phyloP scores from a whole-genome alignment of 23 tunicate species.

The Diplosoma virens region DNA sequence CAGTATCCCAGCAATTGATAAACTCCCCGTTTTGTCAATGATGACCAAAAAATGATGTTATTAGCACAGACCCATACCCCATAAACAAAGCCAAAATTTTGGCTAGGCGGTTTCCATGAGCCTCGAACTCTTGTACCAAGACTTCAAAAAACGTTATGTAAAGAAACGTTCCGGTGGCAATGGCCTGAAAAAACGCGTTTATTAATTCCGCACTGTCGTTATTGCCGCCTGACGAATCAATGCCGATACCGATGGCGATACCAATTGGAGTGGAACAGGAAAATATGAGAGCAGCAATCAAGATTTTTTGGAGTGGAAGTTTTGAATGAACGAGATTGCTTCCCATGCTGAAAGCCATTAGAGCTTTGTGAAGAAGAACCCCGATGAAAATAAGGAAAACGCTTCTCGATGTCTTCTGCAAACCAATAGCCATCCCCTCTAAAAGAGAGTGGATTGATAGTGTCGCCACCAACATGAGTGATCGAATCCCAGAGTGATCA shows the following conservation, averaged over 20 bases:
- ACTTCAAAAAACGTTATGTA: slow-evolving; percentile 95
- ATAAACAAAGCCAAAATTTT: slow-evolving; percentile 61
- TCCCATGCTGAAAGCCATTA: slow-evolving; percentile 96
- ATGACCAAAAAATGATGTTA: slow-evolving; percentile 51
- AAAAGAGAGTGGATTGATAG: slow-evolving; percentile 71
- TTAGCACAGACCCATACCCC: slow-evolving; percentile 64
- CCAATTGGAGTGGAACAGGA: slow-evolving; percentile 71
- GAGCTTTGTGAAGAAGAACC: slow-evolving; percentile 86
- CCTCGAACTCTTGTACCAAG: slow-evolving; percentile 70
- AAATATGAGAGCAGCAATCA: slow-evolving; percentile 60
- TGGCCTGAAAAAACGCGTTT: slow-evolving; percentile 70
- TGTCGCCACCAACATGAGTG: slow-evolving; percentile 69
- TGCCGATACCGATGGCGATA: slow-evolving; percentile 58
- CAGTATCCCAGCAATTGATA: too few relatives aligned
- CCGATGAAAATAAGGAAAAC: slow-evolving; percentile 78
- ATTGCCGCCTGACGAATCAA: slow-evolving; percentile 44
- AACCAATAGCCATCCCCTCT: slow-evolving; percentile 89
- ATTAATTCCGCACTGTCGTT: slow-evolving; percentile 44
- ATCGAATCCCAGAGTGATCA: slow-evolving; percentile 63
- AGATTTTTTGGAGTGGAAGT: slow-evolving; percentile 45
- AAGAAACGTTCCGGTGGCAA: slow-evolving; percentile 89
- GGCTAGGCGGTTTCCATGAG: slow-evolving; percentile 44
- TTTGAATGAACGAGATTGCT: slow-evolving; percentile 57
- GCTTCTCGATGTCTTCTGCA: slow-evolving; percentile 58
- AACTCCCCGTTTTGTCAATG: slow-evolving; percentile 30